Conservation (phyloP, 1,140 invertebrate species). For the Pogonus chalceus region DNA sequence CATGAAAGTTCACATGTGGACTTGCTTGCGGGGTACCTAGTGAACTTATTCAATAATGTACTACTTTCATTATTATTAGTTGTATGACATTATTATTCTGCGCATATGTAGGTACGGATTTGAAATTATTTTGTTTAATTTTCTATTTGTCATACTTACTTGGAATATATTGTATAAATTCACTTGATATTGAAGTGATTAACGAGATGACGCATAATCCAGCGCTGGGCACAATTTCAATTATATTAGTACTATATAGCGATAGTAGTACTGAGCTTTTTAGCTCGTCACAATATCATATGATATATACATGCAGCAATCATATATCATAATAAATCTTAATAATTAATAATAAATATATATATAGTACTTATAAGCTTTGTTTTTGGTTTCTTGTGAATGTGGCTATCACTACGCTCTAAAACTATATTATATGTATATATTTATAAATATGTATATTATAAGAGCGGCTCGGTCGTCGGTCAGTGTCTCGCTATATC, state of each 20-base stretch:
- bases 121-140: conserved; percentile 7
- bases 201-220: too few species aligned
- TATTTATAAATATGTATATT: too few species aligned
- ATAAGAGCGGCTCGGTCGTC: not conserved
- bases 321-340: not conserved
- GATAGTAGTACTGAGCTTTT: too few species aligned
- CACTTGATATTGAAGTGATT: too few species aligned
- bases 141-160: not conserved
- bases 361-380: not conserved
- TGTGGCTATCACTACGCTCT: not conserved
- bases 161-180: conserved; percentile 27
- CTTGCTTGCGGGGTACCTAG: conserved; percentile 10
- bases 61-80: too few species aligned
- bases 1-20: conserved; percentile 26
- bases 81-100: too few species aligned
- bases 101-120: too few species aligned
- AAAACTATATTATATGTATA: not conserved
- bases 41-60: not conserved
- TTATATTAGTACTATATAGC: too few species aligned
- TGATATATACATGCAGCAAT: not conserved
- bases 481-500: not conserved
- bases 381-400: not conserved
- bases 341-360: not conserved
- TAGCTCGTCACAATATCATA: too few species aligned
- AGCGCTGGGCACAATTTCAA: too few species aligned